These are phyloP conservation scores for Tethya wilhelma DNA, from an alignment of 37 sponge, comb jelly and placozoan genomes.

Conservation along the genomic window DNA sequence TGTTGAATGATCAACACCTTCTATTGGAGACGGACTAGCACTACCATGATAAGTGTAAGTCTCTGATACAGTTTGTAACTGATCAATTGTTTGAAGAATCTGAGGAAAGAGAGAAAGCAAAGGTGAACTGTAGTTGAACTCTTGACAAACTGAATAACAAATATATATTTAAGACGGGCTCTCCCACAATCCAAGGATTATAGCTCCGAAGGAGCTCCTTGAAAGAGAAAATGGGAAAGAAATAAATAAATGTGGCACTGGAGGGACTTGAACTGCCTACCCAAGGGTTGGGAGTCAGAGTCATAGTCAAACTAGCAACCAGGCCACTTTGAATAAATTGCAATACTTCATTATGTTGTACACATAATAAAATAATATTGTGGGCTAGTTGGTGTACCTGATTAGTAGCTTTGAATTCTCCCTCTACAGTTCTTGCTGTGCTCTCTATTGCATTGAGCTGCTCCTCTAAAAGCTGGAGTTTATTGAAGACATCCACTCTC, in stretches of 20 bases:
- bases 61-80: constrained; percentile 43
- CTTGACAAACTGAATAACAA: too few relatives aligned
- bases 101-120: not conserved
- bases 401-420: constrained; percentile 45
- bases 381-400: constrained; percentile 23
- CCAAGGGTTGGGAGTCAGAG: too few relatives aligned
- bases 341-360: not conserved
- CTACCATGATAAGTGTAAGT: not conserved
- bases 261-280: too few relatives aligned
- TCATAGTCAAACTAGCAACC: not conserved
- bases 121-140: too few relatives aligned
- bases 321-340: not conserved
- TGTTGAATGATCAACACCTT: not conserved
- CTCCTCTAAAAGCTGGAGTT: constrained; percentile 41
- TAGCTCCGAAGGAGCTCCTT: too few relatives aligned
- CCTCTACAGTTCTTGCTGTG: constrained; percentile 51
- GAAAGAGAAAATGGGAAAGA: too few relatives aligned
- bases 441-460: constrained; percentile 68
- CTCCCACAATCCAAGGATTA: too few relatives aligned
- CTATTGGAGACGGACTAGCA: not conserved
- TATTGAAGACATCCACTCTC: constrained; percentile 8
- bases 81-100: constrained; percentile 60
- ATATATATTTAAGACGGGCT: too few relatives aligned
- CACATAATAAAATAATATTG: not conserved
- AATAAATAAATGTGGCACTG: too few relatives aligned